A percentile compares a stretch with the other conserved stretches of the same genome.
phyloP scores from a whole-genome alignment of 1,140 invertebrate species.

The Apis cerana region DNA sequence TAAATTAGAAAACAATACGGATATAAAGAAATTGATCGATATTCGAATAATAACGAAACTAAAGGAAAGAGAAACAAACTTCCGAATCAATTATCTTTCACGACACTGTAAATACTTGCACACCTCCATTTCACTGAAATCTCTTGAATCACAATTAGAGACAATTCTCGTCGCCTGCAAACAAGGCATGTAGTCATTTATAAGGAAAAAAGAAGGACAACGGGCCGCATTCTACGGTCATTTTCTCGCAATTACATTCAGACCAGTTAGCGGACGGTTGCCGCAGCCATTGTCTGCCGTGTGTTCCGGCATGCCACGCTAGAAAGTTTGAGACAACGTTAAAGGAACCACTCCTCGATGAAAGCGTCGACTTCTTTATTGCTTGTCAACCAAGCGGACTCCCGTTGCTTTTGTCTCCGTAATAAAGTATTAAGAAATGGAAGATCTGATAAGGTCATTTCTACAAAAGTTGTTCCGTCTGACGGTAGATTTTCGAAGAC shows the following conservation, averaged over 20 bases:
- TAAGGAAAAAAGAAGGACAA: background rate
- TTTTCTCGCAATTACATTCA: constrained; percentile 62
- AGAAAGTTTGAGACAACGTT: constrained; percentile 55
- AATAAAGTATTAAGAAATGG: constrained; percentile 65
- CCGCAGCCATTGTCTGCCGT: constrained; percentile 47
- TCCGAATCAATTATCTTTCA: background rate
- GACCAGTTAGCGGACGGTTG: constrained; percentile 41
- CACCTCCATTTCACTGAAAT: background rate
- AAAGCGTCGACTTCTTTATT: constrained; percentile 64
- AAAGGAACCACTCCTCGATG: constrained; percentile 38
- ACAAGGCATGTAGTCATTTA: background rate
- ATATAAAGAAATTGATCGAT: background rate
- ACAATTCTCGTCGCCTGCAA: background rate
- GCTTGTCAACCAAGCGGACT: constrained; percentile 43
- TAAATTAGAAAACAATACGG: background rate
- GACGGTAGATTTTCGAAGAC: constrained; percentile 10
- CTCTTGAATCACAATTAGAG: constrained; percentile 7
- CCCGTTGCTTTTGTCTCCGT: constrained; percentile 58
- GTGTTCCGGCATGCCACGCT: constrained; percentile 20
- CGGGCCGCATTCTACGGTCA: background rate
- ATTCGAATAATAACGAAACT: background rate
- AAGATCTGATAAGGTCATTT: constrained; percentile 61
- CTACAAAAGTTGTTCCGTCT: constrained; percentile 11
- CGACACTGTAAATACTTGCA: too few relatives aligned
- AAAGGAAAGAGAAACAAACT: background rate